Percentiles rank a stretch among this genome's conserved stretches.
These are phyloP conservation scores for Eilema caniola DNA, from an alignment of 2,888 invertebrate species.

Conservation along the genomic window DNA sequence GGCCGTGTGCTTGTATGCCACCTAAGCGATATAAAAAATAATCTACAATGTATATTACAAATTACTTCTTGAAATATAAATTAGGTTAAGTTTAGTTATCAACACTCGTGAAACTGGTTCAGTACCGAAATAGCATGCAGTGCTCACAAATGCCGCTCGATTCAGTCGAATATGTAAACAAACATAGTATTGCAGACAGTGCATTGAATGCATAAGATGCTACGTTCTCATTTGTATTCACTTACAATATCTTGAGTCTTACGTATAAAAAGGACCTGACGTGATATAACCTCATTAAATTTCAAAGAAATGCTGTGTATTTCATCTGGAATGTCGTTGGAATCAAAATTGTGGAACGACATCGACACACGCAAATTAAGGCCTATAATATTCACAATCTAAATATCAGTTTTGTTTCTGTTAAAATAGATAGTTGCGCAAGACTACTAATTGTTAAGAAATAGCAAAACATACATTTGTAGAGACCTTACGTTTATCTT, in stretches of 20 bases:
- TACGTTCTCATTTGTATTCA: constrained; percentile 47
- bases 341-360: not conserved
- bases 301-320: constrained; percentile 23
- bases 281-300: constrained; percentile 33
- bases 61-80: constrained; percentile 27
- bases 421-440: too few relatives aligned
- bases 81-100: constrained; percentile 22
- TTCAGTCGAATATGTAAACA: constrained; percentile 45
- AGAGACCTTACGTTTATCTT: too few relatives aligned
- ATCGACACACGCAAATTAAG: not conserved
- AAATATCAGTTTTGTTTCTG: not conserved
- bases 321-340: not conserved
- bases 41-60: not conserved
- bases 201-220: constrained; percentile 41
- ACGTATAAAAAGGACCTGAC: constrained; percentile 33
- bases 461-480: too few relatives aligned
- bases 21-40: too few relatives aligned
- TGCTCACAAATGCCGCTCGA: constrained; percentile 47
- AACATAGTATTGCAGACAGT: constrained; percentile 38
- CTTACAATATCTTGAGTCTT: constrained; percentile 28
- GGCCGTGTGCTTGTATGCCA: too few relatives aligned
- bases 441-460: too few relatives aligned
- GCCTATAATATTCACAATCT: not conserved
- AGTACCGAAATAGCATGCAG: constrained; percentile 39
- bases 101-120: constrained; percentile 36